phyloP scores from a whole-genome alignment of 1,140 invertebrate species.

The Linepithema humile region DNA sequence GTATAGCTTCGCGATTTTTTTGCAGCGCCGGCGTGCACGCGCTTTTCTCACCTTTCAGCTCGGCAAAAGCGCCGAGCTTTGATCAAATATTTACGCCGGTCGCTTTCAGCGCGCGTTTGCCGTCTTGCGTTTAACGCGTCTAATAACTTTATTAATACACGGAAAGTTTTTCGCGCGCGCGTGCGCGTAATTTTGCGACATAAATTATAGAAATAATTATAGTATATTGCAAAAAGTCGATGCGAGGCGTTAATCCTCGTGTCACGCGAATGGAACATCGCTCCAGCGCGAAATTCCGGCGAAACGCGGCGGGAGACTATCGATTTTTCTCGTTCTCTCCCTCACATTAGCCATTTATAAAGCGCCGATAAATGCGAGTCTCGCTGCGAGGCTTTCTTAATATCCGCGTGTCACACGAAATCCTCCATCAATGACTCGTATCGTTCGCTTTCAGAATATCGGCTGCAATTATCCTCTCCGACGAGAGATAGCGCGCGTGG shows the following conservation, averaged over 20 bases:
- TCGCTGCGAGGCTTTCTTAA: constrained; percentile 18
- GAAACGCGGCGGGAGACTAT: not conserved
- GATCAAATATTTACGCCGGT: constrained; percentile 20
- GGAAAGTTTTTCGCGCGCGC: too few relatives aligned
- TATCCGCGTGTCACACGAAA: constrained; percentile 40
- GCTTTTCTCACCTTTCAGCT: not conserved
- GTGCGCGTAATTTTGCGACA: not conserved
- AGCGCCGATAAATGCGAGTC: constrained; percentile 8
- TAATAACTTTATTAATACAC: not conserved
- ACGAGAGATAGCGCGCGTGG: not conserved
- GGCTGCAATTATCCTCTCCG: not conserved
- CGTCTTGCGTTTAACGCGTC: not conserved
- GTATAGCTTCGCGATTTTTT: not conserved
- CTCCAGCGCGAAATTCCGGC: constrained; percentile 21
- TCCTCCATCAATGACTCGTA: constrained; percentile 27
- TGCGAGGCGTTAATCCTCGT: constrained; percentile 6
- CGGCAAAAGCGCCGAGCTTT: not conserved
- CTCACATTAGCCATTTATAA: constrained; percentile 45
- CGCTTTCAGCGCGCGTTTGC: not conserved
- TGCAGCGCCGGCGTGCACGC: not conserved
- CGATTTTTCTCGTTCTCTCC: constrained; percentile 17
- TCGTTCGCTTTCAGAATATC: not conserved
- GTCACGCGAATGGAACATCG: constrained; percentile 40
- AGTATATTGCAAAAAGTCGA: not conserved
- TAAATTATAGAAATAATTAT: constrained; percentile 33